Base-by-base conservation (phyloP, 1,140 invertebrate genomes). In the Macrocentrus cingulum region DNA sequence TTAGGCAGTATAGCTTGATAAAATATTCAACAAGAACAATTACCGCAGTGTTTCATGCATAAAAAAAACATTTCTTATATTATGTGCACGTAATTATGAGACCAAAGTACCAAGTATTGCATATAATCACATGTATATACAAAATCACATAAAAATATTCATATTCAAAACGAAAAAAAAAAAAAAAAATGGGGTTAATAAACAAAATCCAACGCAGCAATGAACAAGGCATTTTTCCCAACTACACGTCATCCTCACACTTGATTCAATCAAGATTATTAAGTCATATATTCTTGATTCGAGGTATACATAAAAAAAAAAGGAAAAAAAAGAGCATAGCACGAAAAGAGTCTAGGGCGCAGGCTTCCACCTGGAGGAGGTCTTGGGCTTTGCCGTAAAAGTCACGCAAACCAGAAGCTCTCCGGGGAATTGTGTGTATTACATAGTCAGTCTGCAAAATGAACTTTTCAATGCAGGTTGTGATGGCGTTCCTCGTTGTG, bases 361-460 rank as follows among this genome's bases (percentile, higher is more conserved):
- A 67, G 55, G 64, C 63, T 61, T 66, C 61, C 58, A 52, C 64
- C 64, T 65, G 63, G 64, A 66, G 63, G 59, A 65, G 64, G 66
- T 65, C 65, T 66, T 61, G 60, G 66, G 67, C 58, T n/a, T n/a
- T n/a, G 52, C 56, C 56, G 63, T 62, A 15, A 41, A 41, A 72
- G 73, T 72, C 72, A 70, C 71, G 71, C 69, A 62, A 73, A 63
- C 54, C 36, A 34, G 63, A 65, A 60, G 63, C 61, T 59, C 64
- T 65, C 67, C 63, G 65, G 63, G 62, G 48, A 66, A 68, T 56
- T 60, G 61, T 54, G 54, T 56, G 51, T 62, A 13, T 29, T 39
- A 50, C 61, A 56, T 58, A 67, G 66, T 70, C 66, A 72, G 65
- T 74, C 65, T 46, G 56, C 68, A 73, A 50, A 61, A 77, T 77